Conservation (phyloP, 1,140 invertebrate species). For the Teleopsis dalmanni region DNA sequence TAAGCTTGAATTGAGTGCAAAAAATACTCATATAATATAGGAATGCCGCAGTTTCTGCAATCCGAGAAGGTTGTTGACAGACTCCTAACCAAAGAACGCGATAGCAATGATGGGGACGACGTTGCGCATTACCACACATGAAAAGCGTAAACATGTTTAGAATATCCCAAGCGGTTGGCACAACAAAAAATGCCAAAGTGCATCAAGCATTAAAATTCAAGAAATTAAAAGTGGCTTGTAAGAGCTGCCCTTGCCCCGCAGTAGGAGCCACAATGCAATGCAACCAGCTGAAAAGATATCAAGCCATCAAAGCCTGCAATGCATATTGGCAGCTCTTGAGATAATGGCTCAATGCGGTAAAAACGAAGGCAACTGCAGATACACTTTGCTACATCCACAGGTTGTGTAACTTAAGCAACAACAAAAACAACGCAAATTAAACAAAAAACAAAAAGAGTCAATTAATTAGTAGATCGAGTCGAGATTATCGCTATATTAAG, state of each 20-base stretch:
- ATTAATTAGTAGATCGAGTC: conserved; percentile 43
- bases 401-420: not conserved
- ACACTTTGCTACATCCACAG: not conserved
- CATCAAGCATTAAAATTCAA: conserved; percentile 42
- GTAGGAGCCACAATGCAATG: no score
- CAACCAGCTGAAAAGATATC: no score
- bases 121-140: no score
- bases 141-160: no score
- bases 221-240: conserved; percentile 44
- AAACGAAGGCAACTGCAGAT: no score
- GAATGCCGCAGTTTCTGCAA: not conserved
- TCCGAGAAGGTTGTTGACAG: not conserved
- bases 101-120: not conserved
- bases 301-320: no score
- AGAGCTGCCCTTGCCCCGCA: no score
- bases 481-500: conserved; percentile 39
- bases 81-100: not conserved
- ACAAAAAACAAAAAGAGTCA: conserved; percentile 38
- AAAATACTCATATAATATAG: no score
- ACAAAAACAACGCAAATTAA: not conserved
- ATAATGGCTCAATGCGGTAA: no score
- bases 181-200: conserved; percentile 33
- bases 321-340: no score
- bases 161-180: no score
- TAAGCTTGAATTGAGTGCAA: conserved; percentile 10